Percentiles rank a stretch among this genome's conserved stretches.
phyloP scores from a whole-genome alignment of 1,140 invertebrate genomes.

The Drosophila grimshawi region DNA sequence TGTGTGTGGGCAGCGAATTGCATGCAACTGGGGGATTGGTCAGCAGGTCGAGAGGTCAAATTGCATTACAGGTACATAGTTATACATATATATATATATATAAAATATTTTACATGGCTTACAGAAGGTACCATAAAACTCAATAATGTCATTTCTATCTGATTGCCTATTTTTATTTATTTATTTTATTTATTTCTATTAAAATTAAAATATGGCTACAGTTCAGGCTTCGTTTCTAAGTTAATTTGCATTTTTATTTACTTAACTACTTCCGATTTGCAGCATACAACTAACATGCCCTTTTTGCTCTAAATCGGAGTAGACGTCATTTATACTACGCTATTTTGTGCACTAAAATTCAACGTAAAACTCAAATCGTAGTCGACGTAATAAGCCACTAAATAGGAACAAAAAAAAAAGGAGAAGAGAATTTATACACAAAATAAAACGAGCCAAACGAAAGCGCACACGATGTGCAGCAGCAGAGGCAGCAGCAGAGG shows the following conservation, averaged over 20 bases:
- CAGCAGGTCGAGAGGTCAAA: slow-evolving; percentile 25
- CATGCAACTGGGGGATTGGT: slow-evolving; percentile 9
- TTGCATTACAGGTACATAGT: neutral
- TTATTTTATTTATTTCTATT: neutral
- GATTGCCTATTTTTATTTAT: too few relatives aligned
- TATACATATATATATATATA: too few relatives aligned
- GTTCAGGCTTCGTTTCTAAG: too few relatives aligned
- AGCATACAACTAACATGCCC: too few relatives aligned
- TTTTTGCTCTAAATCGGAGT: slow-evolving; percentile 3
- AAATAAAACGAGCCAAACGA: slow-evolving; percentile 29
- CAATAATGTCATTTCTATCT: too few relatives aligned
- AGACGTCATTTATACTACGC: neutral
- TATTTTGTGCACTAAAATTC: slow-evolving; percentile 19
- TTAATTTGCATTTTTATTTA: too few relatives aligned
- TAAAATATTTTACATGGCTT: too few relatives aligned
- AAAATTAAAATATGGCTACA: too few relatives aligned
- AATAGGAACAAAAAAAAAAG: slow-evolving; percentile 14
- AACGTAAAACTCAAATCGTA: slow-evolving; percentile 39
- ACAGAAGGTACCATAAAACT: too few relatives aligned
- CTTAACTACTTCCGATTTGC: too few relatives aligned
- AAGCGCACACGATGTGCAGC: slow-evolving; percentile 40
- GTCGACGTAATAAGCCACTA: slow-evolving; percentile 25
- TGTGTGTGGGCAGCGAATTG: slow-evolving; percentile 1
- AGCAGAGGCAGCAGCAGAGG: slow-evolving; percentile 7
- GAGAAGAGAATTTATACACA: slow-evolving; percentile 26